These are phyloP conservation scores for Amyelois transitella DNA, from an alignment of 1,140 invertebrate species.

Conservation along the genomic window DNA sequence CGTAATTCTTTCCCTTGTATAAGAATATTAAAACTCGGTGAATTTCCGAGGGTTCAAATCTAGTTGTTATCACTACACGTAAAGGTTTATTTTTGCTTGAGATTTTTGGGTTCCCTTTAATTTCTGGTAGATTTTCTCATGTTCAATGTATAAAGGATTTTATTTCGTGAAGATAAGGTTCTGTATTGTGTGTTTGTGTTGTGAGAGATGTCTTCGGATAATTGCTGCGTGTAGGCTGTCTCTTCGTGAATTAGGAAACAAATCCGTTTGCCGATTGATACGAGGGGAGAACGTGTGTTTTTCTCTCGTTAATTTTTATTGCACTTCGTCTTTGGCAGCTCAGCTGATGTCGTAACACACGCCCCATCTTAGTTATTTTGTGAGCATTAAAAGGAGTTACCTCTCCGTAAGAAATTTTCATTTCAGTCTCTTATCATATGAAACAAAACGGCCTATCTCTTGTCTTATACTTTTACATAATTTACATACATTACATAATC, in stretches of 20 bases:
- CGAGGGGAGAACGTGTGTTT: constrained; percentile 30
- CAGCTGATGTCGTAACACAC: not conserved
- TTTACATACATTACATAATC: no score
- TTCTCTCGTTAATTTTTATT: constrained; percentile 48
- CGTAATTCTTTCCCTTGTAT: constrained; percentile 66
- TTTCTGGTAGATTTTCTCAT: constrained; percentile 17
- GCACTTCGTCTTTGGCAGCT: constrained; percentile 28
- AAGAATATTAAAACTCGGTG: constrained; percentile 68
- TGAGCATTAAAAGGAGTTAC: not conserved
- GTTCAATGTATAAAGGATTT: constrained; percentile 16
- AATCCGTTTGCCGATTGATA: constrained; percentile 67
- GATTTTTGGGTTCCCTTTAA: constrained; percentile 21
- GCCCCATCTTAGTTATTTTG: not conserved
- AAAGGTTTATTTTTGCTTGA: constrained; percentile 30
- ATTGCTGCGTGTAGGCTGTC: constrained; percentile 69
- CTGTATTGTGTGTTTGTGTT: constrained; percentile 14
- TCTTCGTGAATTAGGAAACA: constrained; percentile 62
- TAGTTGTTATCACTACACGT: constrained; percentile 19
- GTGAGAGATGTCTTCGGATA: constrained; percentile 54
- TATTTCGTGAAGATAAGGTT: constrained; percentile 18
- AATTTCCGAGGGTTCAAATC: constrained; percentile 37
- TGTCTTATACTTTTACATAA: no score
- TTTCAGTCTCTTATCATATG: no score
- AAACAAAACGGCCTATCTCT: no score
- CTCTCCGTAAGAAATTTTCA: no score